A percentile compares a stretch with the other conserved stretches of the same genome.
These are phyloP conservation scores for Hycleus phaleratus DNA, from an alignment of 1,140 invertebrate genomes.

Conservation along the genomic window DNA sequence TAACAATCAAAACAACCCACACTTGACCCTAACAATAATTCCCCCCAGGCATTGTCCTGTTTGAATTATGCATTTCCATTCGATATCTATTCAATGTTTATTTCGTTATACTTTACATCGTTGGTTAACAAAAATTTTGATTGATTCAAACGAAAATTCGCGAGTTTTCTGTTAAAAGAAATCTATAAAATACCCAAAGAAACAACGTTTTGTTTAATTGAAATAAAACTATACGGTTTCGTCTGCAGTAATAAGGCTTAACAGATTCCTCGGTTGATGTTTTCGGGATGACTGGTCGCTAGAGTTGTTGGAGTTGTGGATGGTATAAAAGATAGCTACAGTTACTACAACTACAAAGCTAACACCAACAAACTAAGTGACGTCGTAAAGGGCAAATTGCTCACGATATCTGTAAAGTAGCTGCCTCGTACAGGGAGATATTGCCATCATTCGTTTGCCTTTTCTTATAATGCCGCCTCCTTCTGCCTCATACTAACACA, in stretches of 20 bases:
- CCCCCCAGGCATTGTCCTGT: conserved; percentile 1
- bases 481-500: background rate
- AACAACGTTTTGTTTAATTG: conserved; percentile 3
- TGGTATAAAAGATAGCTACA: too few species aligned
- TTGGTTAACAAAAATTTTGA: too few species aligned
- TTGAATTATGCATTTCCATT: conserved; percentile 10
- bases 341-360: background rate
- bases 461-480: conserved; percentile 6
- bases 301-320: too few species aligned
- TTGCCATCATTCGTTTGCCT: conserved; percentile 17
- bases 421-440: conserved; percentile 24
- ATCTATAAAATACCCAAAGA: too few species aligned
- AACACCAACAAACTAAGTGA: conserved; percentile 18
- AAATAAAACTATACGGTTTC: conserved; percentile 8
- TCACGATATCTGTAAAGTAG: conserved; percentile 25
- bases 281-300: too few species aligned
- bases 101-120: too few species aligned
- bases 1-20: conserved; percentile 3
- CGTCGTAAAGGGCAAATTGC: conserved; percentile 33
- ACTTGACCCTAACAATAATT: background rate
- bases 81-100: conserved; percentile 7
- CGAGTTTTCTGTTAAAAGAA: too few species aligned
- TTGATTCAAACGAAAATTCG: too few species aligned
- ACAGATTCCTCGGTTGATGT: conserved; percentile 3
- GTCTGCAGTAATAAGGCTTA: conserved; percentile 8